Conservation (phyloP, 2,797 vertebrate genomes). For the Melopsittacus undulatus region DNA sequence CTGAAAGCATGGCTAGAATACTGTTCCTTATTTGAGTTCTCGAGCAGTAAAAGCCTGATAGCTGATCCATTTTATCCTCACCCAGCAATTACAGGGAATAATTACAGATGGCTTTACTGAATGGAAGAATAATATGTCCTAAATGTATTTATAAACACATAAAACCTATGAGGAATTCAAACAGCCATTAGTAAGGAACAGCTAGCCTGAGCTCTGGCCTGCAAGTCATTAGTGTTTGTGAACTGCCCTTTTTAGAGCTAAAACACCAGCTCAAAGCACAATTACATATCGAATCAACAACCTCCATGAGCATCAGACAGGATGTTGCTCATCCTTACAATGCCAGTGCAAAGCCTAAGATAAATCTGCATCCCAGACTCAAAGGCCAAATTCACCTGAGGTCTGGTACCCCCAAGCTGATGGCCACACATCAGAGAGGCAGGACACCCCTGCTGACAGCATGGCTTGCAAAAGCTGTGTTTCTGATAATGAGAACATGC, state of each 20-base stretch:
- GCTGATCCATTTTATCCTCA: constrained; percentile 26
- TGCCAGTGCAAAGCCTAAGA: not conserved
- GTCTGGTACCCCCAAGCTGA: not conserved
- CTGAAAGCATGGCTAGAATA: not conserved
- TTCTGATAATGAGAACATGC: not conserved
- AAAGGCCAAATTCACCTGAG: not conserved
- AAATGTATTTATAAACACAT: constrained; percentile 54
- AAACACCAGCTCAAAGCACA: constrained; percentile 19
- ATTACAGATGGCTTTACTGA: constrained; percentile 51
- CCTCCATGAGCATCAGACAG: not conserved
- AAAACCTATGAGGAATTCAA: constrained; percentile 17
- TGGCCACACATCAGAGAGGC: not conserved
- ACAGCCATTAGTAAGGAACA: constrained; percentile 26
- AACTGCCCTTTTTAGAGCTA: constrained; percentile 3
- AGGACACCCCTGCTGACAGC: not conserved
- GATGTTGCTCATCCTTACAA: not conserved
- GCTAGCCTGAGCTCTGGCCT: constrained; percentile 33
- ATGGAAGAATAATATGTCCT: constrained; percentile 33
- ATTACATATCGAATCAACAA: constrained; percentile 8
- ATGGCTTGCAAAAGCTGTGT: rapidly evolving
- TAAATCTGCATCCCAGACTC: not conserved
- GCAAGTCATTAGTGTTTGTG: constrained; percentile 12
- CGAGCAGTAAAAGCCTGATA: not conserved
- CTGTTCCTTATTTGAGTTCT: not conserved
- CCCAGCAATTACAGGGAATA: constrained; percentile 53